Base-by-base conservation (phyloP, 2,797 vertebrate species). In the Sebastes taczanowskii region DNA sequence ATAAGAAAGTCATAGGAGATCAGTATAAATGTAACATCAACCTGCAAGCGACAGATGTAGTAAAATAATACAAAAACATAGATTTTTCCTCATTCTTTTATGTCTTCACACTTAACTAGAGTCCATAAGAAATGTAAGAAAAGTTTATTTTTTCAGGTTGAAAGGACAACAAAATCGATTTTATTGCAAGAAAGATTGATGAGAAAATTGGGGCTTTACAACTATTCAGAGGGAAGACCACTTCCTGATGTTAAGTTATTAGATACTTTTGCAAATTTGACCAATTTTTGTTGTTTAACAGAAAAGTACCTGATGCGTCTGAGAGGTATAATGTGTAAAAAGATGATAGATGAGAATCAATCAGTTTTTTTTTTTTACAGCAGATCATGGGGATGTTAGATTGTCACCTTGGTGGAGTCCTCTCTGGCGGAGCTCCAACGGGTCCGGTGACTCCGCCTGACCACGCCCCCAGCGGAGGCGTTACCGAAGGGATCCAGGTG, bases 341-440 rank as follows among this genome's bases (percentile, higher is more conserved):
- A 42, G 9, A 18, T 30, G 9, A 49, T 25, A 10, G 3, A 55
- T 60, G 6, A 23, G 56, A 10, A 38, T 30, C 2, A 46, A 62
- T 18, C 20, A 25, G 7, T 7, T 25, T 25, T n/a, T 46, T n/a
- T 46, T 59, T 25, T 72, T 23, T 23, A 3, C 4, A 32, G 5
- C 18, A 16, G 6, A 8, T 25, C 2, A 2, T n/a, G 11, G 2
- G 20, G 25, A 63, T 23, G 65, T 34, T 59, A 5, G 11, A 7
- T 2, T 49, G 86, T 91, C 90, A 97, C 97, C 96, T 97, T 97
- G 84, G 94, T 95, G 0, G 96, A 78, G 2, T 98, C 97, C 84
- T 98, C 97, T 34, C 96, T 92, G 66, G 95, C 94, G 0, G 96
- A 94, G 90, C 96, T 95, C 97, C 97, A 98, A 52, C 97, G 97